A percentile compares a stretch with the other conserved stretches of the same genome.
Evolutionary conservation across 1,140 invertebrate genomes (phyloP).

Genomic region (Aphis gossypii): DNA sequence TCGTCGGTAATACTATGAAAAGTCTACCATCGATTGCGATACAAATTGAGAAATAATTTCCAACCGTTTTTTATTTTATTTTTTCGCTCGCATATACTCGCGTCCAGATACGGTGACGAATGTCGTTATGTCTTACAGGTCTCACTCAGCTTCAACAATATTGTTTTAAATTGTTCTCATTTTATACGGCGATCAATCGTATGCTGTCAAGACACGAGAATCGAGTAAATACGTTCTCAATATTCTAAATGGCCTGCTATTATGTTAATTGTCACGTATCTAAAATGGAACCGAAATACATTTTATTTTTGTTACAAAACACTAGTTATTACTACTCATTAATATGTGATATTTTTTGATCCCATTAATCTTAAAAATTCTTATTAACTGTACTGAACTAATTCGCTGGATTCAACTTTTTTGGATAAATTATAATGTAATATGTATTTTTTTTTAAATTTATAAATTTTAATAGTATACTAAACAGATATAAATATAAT

Average conservation of each 20-base stretch:
- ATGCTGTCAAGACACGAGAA: not conserved
- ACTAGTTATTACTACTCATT: not conserved
- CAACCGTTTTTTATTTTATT: not conserved
- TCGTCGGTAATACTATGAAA: too few species aligned
- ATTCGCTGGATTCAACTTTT: too few species aligned
- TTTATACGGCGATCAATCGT: not conserved
- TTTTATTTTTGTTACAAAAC: too few species aligned
- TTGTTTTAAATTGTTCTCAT: slow-evolving; percentile 12
- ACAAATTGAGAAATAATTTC: not conserved
- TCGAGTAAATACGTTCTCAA: not conserved
- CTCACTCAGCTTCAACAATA: not conserved
- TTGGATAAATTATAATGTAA: not conserved
- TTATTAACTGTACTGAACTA: too few species aligned
- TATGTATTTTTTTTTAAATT: too few species aligned
- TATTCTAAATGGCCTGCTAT: not conserved
- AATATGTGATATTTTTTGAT: not conserved
- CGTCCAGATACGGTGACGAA: not conserved
- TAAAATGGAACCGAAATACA: not conserved
- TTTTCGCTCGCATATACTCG: not conserved
- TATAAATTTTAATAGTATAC: not conserved
- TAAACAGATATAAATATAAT: not conserved
- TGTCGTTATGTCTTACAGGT: not conserved
- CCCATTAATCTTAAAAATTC: not conserved
- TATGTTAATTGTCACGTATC: not conserved
- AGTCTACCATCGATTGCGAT: not conserved